A percentile compares a stretch with the other conserved stretches of the same genome.
These are phyloP conservation scores for Hestina assimilis DNA, from an alignment of 1,140 invertebrate species.

Conservation along the genomic window DNA sequence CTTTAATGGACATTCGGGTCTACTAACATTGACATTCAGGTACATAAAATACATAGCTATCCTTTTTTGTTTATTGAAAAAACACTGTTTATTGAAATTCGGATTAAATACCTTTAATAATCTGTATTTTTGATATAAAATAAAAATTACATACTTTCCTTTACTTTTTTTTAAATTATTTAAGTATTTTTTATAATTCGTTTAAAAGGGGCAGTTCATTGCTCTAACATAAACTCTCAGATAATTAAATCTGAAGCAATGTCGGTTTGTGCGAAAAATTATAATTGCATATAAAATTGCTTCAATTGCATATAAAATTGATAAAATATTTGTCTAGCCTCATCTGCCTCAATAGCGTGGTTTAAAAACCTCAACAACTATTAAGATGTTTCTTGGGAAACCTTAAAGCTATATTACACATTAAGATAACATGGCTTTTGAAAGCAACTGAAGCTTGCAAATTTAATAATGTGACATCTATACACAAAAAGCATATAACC, in stretches of 20 bases:
- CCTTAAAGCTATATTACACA: slow-evolving; percentile 44
- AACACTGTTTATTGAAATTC: slow-evolving; percentile 26
- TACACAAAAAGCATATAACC: slow-evolving; percentile 57
- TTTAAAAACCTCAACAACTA: slow-evolving; percentile 17
- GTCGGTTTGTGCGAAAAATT: slow-evolving; percentile 32
- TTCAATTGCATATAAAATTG: slow-evolving; percentile 23
- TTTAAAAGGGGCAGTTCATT: slow-evolving; percentile 15
- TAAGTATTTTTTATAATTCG: slow-evolving; percentile 29
- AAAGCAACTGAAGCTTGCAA: slow-evolving; percentile 52
- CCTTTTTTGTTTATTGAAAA: slow-evolving; percentile 23
- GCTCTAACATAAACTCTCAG: slow-evolving; percentile 59
- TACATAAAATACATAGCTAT: slow-evolving; percentile 53
- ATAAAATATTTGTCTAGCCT: slow-evolving; percentile 38
- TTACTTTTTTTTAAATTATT: slow-evolving; percentile 2
- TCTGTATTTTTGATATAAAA: not conserved
- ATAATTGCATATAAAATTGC: slow-evolving; percentile 14
- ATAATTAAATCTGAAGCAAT: slow-evolving; percentile 59
- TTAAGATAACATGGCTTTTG: slow-evolving; percentile 50
- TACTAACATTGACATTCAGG: slow-evolving; percentile 51
- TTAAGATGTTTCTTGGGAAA: slow-evolving; percentile 2
- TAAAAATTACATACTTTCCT: not conserved
- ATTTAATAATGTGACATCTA: slow-evolving; percentile 54
- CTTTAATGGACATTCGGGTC: slow-evolving; percentile 25
- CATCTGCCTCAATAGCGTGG: slow-evolving; percentile 28
- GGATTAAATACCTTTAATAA: slow-evolving; percentile 6